A percentile compares a stretch with the other conserved stretches of the same genome.
Conservation (phyloP, 2,888 invertebrate species). For the Apomyelois bistriatella region DNA sequence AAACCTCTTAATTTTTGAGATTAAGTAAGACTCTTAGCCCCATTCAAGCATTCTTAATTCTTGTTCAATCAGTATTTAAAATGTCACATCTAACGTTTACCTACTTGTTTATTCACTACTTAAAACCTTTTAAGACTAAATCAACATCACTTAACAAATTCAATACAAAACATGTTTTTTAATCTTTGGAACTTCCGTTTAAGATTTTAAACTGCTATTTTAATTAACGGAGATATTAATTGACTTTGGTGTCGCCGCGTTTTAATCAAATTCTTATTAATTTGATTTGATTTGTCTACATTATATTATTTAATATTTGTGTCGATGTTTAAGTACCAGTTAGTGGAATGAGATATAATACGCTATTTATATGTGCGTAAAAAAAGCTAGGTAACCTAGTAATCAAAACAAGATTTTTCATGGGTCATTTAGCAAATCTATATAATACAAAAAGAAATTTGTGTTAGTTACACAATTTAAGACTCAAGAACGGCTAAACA, state of each 20-base stretch:
- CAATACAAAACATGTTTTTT: conserved; percentile 5
- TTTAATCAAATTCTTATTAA: conserved; percentile 9
- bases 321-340: neutral
- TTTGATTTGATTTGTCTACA: conserved; percentile 1
- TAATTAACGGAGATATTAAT: conserved; percentile 4
- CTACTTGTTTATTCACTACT: neutral
- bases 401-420: too few relatives aligned
- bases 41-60: too few relatives aligned
- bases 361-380: too few relatives aligned
- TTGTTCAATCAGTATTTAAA: neutral
- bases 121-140: neutral
- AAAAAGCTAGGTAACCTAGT: too few relatives aligned
- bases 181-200: conserved; percentile 8
- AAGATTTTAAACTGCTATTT: neutral
- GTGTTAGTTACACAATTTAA: too few relatives aligned
- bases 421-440: too few relatives aligned
- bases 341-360: too few relatives aligned
- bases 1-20: too few relatives aligned
- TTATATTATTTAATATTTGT: neutral
- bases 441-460: too few relatives aligned
- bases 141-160: conserved; percentile 12
- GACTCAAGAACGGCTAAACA: too few relatives aligned
- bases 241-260: conserved; percentile 5
- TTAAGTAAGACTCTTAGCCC: too few relatives aligned
- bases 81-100: neutral